Evolutionary conservation across 2,888 invertebrate species (phyloP).

Genomic region (Patella pellucida): DNA sequence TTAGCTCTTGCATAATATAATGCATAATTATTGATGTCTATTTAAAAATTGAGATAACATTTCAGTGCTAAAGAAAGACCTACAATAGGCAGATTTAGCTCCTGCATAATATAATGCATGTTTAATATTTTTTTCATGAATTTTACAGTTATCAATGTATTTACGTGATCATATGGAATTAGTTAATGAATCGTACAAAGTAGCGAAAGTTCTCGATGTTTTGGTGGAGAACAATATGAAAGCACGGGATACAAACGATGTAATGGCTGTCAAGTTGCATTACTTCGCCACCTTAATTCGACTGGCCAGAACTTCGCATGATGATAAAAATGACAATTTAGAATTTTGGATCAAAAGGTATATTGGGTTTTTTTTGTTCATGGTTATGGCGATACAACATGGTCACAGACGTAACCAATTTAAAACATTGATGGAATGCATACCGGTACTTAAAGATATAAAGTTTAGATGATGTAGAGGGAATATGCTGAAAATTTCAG

Average conservation of each 20-base stretch:
- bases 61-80: no score
- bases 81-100: no score
- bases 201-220: constrained; percentile 83
- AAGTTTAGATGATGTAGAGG: no score
- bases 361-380: neutral
- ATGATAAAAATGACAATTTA: constrained; percentile 44
- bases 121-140: constrained; percentile 7
- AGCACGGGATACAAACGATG: constrained; percentile 81
- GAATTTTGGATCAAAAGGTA: constrained; percentile 60
- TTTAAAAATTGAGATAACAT: no score
- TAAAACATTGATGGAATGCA: no score
- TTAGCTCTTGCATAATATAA: no score
- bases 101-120: no score
- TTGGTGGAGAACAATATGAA: constrained; percentile 90
- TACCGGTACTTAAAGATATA: no score
- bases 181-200: constrained; percentile 81
- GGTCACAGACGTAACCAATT: no score
- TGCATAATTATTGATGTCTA: no score
- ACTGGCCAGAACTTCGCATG: constrained; percentile 37
- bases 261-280: constrained; percentile 67
- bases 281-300: constrained; percentile 59
- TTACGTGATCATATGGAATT: constrained; percentile 82
- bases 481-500: no score
- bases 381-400: no score
- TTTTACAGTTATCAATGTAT: constrained; percentile 68